A percentile compares a stretch with the other conserved stretches of the same genome.
phyloP scores from a whole-genome alignment of 1,140 invertebrate species.

The Palaemon carinicauda region DNA sequence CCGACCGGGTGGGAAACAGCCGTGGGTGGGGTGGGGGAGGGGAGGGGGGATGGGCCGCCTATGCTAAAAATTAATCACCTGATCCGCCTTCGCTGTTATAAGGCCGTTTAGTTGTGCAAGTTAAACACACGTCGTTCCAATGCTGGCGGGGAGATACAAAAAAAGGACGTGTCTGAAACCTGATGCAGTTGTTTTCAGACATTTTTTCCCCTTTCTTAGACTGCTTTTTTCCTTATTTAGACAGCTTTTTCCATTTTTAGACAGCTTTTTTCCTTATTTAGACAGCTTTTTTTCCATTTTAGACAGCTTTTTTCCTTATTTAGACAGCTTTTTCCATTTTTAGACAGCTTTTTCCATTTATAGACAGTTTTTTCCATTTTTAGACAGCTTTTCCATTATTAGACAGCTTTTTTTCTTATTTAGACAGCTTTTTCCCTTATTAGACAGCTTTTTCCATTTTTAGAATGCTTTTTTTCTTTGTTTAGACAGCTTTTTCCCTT shows the following conservation, averaged over 20 bases:
- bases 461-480: too few species aligned
- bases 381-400: accelerated
- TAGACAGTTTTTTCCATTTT: not conserved
- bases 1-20: not conserved
- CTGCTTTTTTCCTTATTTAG: not conserved
- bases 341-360: not conserved
- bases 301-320: not conserved
- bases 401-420: too few species aligned
- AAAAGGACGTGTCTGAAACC: too few species aligned
- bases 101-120: too few species aligned
- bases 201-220: not conserved
- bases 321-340: not conserved
- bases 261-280: not conserved
- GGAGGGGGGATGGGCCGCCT: not conserved
- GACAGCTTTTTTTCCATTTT: not conserved
- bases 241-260: not conserved
- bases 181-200: too few species aligned
- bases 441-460: too few species aligned
- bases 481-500: not conserved
- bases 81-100: too few species aligned
- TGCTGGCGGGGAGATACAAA: too few species aligned
- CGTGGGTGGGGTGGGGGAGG: not conserved
- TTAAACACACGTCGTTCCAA: too few species aligned
- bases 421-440: not conserved
- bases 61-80: too few species aligned